Base-by-base conservation (phyloP, 2,888 invertebrate species). In the Scelioninae gen. 1 region DNA sequence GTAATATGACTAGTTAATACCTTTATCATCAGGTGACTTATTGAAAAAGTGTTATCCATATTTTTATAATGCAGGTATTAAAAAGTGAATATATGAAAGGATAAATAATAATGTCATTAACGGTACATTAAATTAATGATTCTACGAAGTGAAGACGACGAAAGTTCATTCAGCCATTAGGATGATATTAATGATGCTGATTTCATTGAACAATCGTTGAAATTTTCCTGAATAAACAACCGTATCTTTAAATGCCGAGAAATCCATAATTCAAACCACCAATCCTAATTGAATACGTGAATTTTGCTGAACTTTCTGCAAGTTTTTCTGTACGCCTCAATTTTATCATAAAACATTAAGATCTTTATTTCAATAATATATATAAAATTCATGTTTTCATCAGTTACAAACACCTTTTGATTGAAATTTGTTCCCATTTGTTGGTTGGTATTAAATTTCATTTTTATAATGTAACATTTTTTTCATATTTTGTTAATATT, bases 91-190 rank as follows among this genome's bases (percentile, higher is more conserved):
- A 71, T 56, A 69, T 71, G 56, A 15, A 63, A 51, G 71, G 71
- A 78, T n/a, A n/a, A 78, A 78, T 78, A 78, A 78, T 71, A 47
- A 65, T 71, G 40, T 65, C 62, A 71, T 78, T 78, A 71, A 51
- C 55, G 32, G 49, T 15, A 63, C 58, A 49, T 34, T 40, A 55
- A 63, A 60, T 77, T 77, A 71, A 78, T 65, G 71, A 65, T 55
- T 29, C 40, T 13, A 4, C 31, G 16, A 8, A 45, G 68, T 34
- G 47, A 68, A 62, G 76, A 63, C 69, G 62, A 60, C 71, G 63
- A 62, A 55, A 69, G 69, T 78, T 63, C 56, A 69, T 78, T 78
- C 77, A 78, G 49, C 63, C 63, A 78, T 78, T 69, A 71, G 38
- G 32, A 7, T 8, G 40, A 63, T 63, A 71, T 56, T 56, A 55